These are phyloP conservation scores for Mus minutoides DNA, from an alignment of 2,797 vertebrate genomes.

Conservation along the genomic window DNA sequence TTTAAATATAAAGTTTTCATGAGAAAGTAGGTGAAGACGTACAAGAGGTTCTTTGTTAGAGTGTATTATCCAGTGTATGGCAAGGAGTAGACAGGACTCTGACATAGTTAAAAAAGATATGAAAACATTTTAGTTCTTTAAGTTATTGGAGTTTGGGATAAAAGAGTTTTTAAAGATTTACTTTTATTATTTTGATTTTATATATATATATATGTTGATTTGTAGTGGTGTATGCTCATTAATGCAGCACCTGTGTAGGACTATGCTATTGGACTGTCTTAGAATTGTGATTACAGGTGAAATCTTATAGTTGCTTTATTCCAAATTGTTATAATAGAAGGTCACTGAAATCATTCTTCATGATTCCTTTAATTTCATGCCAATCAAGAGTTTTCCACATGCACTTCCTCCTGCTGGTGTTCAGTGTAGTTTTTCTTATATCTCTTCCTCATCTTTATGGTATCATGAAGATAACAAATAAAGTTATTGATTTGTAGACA, in stretches of 20 bases:
- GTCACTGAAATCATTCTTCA: background rate
- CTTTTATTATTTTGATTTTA: background rate
- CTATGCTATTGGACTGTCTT: too few species aligned
- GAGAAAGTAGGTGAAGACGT: background rate
- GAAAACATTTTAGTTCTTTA: conserved; percentile 11
- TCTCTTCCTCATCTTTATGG: background rate
- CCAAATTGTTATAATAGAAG: background rate
- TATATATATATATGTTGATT: background rate
- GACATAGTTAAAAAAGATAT: background rate
- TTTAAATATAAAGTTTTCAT: background rate
- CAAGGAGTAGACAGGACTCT: background rate
- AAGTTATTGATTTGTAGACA: background rate
- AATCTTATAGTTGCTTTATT: background rate
- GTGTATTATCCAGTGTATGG: background rate
- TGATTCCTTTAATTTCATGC: background rate
- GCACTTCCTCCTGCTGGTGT: background rate
- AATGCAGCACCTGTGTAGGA: background rate
- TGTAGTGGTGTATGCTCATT: background rate
- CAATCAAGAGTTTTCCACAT: background rate
- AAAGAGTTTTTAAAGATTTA: background rate
- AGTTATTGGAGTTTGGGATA: background rate
- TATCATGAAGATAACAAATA: background rate
- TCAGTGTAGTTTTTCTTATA: background rate
- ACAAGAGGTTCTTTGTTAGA: background rate
- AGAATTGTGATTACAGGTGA: background rate